A percentile compares a stretch with the other conserved stretches of the same genome.
Evolutionary conservation across 2,797 vertebrate species (phyloP).

Genomic region (Parauchenoglanis punctatus): DNA sequence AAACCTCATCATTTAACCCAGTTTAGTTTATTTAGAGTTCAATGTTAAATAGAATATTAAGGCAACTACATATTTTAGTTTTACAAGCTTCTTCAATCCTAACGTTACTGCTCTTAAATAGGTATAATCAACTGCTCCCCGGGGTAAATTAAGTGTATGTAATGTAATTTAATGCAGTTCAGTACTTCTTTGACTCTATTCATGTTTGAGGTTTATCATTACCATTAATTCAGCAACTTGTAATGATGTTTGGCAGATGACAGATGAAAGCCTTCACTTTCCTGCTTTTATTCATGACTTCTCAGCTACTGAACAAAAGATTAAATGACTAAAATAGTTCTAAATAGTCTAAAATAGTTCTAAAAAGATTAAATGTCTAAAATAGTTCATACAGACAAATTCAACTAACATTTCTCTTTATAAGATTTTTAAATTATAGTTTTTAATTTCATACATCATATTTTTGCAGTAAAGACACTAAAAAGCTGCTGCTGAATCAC

Average conservation of each 20-base stretch:
- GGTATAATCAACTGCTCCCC: too few species aligned
- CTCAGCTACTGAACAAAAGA: constrained; percentile 8
- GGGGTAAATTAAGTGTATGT: background rate
- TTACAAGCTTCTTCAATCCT: background rate
- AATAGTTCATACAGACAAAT: background rate
- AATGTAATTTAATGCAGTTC: background rate
- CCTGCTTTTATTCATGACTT: too few species aligned
- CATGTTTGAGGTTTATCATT: background rate
- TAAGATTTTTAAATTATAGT: background rate
- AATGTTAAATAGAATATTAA: background rate
- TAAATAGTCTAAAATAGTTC: too few species aligned
- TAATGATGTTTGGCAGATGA: constrained; percentile 14
- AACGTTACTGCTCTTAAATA: background rate
- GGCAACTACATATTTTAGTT: background rate
- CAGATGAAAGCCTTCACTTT: background rate
- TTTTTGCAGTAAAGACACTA: background rate
- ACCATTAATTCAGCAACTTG: background rate
- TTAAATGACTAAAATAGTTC: background rate
- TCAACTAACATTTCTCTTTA: background rate
- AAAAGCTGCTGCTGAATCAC: background rate
- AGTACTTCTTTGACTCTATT: background rate
- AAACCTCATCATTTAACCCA: background rate
- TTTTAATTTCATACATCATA: background rate
- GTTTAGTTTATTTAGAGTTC: background rate
- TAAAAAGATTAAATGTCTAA: too few species aligned